Evolutionary conservation across 2,888 invertebrate species (phyloP).

Genomic region (Xanthia icteritia): DNA sequence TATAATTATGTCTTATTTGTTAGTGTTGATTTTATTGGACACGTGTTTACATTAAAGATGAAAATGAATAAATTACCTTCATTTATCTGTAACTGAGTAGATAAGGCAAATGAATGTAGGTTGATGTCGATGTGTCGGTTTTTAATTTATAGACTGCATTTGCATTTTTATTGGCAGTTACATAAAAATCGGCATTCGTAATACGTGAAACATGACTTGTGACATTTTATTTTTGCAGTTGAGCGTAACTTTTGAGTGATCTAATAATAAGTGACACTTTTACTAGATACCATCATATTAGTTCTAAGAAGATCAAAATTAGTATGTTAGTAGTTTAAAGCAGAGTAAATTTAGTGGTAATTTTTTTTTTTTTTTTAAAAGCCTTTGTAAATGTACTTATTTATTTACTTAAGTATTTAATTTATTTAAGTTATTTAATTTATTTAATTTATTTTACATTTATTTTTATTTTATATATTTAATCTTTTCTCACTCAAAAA

Average conservation of each 20-base stretch:
- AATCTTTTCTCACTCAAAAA: too few species aligned
- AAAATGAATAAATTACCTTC: conserved; percentile 40
- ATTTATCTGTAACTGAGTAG: conserved; percentile 41
- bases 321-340: not conserved
- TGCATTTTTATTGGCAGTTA: conserved; percentile 64
- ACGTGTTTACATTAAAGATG: conserved; percentile 37
- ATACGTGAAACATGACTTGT: conserved; percentile 13
- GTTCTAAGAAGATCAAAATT: not conserved
- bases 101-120: conserved; percentile 54
- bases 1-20: conserved; percentile 48
- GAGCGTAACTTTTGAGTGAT: conserved; percentile 4
- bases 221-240: conserved; percentile 31
- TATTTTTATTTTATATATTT: too few species aligned
- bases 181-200: conserved; percentile 42
- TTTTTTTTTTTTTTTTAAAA: too few species aligned
- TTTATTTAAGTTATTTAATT: too few species aligned
- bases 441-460: too few species aligned
- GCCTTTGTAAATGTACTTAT: too few species aligned
- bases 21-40: conserved; percentile 46
- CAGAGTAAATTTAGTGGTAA: not conserved
- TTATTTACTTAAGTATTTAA: too few species aligned
- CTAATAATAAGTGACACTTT: not conserved
- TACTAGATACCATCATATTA: not conserved
- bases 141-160: conserved; percentile 56
- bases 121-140: conserved; percentile 60